Evolutionary conservation across 2,888 invertebrate species (phyloP).

Genomic region (Troilus luridus): DNA sequence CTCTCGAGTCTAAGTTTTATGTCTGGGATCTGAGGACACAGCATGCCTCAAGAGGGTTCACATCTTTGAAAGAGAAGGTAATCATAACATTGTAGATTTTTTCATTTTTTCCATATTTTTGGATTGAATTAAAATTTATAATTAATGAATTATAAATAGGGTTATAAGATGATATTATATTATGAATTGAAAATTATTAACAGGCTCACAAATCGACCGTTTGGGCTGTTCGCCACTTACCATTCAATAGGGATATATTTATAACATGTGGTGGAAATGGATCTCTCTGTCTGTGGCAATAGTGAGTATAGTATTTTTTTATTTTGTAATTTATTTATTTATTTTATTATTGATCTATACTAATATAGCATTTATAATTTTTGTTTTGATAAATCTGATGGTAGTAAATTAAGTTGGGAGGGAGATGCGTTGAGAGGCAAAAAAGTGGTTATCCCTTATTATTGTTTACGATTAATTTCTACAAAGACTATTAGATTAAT

Average conservation of each 20-base stretch:
- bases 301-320: constrained; percentile 75
- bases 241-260: constrained; percentile 95
- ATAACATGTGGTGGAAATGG: constrained; percentile 92
- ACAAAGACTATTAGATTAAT: background rate
- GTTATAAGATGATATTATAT: background rate
- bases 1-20: constrained; percentile 90
- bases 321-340: background rate
- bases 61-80: constrained; percentile 75
- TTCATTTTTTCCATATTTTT: background rate
- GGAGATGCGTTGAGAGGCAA: no score
- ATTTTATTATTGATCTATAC: background rate
- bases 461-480: no score
- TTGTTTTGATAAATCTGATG: no score
- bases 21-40: constrained; percentile 91
- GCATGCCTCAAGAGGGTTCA: constrained; percentile 89
- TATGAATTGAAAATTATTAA: background rate
- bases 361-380: no score
- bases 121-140: background rate
- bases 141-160: background rate
- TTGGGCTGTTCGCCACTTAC: constrained; percentile 90
- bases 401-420: no score
- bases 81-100: background rate
- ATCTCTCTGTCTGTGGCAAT: constrained; percentile 94
- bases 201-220: constrained; percentile 83
- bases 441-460: no score